These are phyloP conservation scores for Alouatta palliata DNA, from an alignment of 2,113 vertebrate species.

Conservation along the genomic window DNA sequence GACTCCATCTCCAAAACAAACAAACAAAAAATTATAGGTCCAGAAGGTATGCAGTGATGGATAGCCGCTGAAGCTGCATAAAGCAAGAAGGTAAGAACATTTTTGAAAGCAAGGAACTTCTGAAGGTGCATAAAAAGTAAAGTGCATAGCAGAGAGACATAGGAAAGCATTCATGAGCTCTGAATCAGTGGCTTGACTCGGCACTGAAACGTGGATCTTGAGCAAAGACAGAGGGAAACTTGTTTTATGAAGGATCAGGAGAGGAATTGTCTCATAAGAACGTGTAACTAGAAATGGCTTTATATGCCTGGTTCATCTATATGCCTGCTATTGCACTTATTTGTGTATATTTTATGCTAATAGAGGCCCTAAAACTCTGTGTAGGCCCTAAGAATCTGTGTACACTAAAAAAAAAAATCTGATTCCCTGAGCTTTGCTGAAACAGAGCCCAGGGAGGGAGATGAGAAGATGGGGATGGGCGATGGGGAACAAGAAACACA, in stretches of 20 bases:
- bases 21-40: neutral
- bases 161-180: neutral
- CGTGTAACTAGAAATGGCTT: neutral
- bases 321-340: neutral
- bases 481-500: neutral
- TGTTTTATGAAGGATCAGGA: neutral
- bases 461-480: neutral
- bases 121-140: too few relatives aligned
- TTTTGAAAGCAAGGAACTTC: neutral
- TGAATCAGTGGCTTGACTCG: neutral
- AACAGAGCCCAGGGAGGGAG: neutral
- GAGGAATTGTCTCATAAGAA: neutral
- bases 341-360: neutral
- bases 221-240: neutral
- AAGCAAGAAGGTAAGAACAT: neutral
- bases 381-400: neutral
- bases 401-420: neutral
- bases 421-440: neutral
- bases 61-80: neutral
- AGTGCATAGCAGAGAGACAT: too few relatives aligned
- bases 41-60: neutral
- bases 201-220: neutral
- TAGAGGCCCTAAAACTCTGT: neutral
- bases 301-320: too few relatives aligned
- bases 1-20: too few relatives aligned